phyloP scores from a whole-genome alignment of 1,140 invertebrate genomes.

The Saccostrea echinata region DNA sequence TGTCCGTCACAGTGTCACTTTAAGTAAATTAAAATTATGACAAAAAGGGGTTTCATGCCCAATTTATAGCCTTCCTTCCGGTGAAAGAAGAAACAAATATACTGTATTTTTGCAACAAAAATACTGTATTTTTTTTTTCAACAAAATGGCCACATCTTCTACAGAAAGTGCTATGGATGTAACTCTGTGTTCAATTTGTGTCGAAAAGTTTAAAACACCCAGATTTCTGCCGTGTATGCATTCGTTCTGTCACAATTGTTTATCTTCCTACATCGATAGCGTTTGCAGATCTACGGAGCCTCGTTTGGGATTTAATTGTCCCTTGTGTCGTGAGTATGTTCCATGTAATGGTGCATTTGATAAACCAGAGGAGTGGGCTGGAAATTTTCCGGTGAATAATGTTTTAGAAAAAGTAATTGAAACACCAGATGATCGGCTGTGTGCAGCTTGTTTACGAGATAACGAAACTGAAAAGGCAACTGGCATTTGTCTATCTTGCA shows the following conservation, averaged over 20 bases:
- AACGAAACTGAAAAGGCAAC: no score
- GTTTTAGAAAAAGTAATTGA: neutral
- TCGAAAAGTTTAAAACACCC: neutral
- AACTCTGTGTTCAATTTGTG: neutral
- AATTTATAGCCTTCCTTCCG: no score
- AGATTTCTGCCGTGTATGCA: no score
- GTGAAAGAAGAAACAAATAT: no score
- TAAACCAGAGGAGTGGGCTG: neutral
- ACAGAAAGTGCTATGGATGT: neutral
- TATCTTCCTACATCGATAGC: no score
- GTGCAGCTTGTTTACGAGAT: neutral
- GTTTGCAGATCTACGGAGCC: neutral
- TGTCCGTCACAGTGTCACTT: no score
- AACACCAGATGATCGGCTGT: neutral
- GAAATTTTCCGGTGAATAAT: neutral
- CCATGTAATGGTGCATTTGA: neutral
- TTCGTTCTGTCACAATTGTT: no score
- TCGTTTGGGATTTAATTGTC: constrained; percentile 16
- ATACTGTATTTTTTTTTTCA: no score
- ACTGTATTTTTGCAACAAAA: no score
- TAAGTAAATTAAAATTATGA: no score
- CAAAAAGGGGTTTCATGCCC: no score
- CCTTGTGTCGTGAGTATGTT: neutral
- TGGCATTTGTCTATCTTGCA: no score
- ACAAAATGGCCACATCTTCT: neutral